Percentiles rank a stretch among this genome's conserved stretches.
Evolutionary conservation across 2,797 vertebrate genomes (phyloP).

Genomic region (Toxotes lorentzi): DNA sequence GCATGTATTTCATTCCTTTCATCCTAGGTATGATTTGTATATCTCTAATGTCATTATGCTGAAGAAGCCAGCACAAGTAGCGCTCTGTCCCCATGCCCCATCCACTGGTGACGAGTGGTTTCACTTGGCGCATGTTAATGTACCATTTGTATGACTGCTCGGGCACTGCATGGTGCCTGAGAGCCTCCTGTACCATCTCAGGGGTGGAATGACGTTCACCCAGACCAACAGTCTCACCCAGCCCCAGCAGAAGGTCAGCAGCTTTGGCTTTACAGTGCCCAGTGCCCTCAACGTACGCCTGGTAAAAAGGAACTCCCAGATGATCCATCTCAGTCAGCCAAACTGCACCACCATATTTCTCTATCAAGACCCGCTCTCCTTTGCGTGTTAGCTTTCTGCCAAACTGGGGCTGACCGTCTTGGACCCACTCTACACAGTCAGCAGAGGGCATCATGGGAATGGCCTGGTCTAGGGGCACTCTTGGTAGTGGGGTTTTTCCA

Average conservation of each 20-base stretch:
- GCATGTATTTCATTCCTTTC: slow-evolving; percentile 86
- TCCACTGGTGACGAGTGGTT: slow-evolving; percentile 85
- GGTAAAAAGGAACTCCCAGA: slow-evolving; percentile 87
- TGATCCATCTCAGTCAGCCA: slow-evolving; percentile 90
- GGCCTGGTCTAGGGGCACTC: slow-evolving; percentile 83
- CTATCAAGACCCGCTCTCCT: slow-evolving; percentile 84
- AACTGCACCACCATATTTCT: slow-evolving; percentile 83
- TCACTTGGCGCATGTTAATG: slow-evolving; percentile 82
- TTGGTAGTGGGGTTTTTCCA: slow-evolving; percentile 76
- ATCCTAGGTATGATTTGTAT: slow-evolving; percentile 87
- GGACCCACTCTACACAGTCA: slow-evolving; percentile 86
- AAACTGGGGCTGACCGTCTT: slow-evolving; percentile 84
- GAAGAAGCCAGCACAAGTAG: slow-evolving; percentile 87
- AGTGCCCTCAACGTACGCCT: slow-evolving; percentile 84
- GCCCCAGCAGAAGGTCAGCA: slow-evolving; percentile 85
- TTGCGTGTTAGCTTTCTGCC: slow-evolving; percentile 87
- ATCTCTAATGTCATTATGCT: slow-evolving; percentile 86
- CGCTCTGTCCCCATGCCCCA: slow-evolving; percentile 89
- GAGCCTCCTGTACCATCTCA: slow-evolving; percentile 83
- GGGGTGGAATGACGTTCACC: slow-evolving; percentile 86
- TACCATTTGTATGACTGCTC: slow-evolving; percentile 88
- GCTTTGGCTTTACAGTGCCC: slow-evolving; percentile 84
- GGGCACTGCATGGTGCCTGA: slow-evolving; percentile 84
- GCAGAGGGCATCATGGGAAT: slow-evolving; percentile 84
- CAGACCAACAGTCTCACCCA: slow-evolving; percentile 88